Conservation (phyloP, 2,113 vertebrate genomes). For the Oncorhynchus kisutch region DNA sequence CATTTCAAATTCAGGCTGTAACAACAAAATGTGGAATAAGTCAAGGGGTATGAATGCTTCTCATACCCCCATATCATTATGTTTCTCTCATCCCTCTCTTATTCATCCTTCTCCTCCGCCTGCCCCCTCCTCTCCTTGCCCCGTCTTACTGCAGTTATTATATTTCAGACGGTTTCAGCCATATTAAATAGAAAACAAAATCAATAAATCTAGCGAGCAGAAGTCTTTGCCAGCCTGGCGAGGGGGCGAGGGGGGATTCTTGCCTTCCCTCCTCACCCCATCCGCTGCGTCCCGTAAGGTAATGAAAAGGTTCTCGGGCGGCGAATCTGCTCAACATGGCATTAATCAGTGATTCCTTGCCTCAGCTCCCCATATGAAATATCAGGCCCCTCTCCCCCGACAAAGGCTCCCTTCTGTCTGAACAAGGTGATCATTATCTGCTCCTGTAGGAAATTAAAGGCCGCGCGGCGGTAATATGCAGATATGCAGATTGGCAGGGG, state of each 20-base stretch:
- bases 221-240: neutral
- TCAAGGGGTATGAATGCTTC: too few species aligned
- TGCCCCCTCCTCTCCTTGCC: neutral
- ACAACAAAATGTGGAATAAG: too few species aligned
- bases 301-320: constrained; percentile 45
- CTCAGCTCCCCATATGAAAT: constrained; percentile 52
- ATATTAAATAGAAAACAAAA: constrained; percentile 54
- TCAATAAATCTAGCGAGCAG: constrained; percentile 27
- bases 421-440: constrained; percentile 94
- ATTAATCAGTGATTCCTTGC: constrained; percentile 56
- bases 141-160: constrained; percentile 7
- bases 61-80: neutral
- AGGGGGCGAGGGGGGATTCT: constrained; percentile 8
- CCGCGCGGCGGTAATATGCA: constrained; percentile 86
- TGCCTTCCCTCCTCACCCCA: constrained; percentile 5
- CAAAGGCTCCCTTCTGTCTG: constrained; percentile 87
- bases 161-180: constrained; percentile 35
- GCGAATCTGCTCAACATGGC: constrained; percentile 31
- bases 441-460: constrained; percentile 98
- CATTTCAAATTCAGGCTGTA: too few species aligned
- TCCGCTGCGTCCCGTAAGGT: neutral
- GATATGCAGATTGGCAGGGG: constrained; percentile 88
- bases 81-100: neutral
- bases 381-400: constrained; percentile 75
- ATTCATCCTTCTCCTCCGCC: neutral